phyloP scores from a whole-genome alignment of 2,113 vertebrate genomes.

The Ceyx margarethae region DNA sequence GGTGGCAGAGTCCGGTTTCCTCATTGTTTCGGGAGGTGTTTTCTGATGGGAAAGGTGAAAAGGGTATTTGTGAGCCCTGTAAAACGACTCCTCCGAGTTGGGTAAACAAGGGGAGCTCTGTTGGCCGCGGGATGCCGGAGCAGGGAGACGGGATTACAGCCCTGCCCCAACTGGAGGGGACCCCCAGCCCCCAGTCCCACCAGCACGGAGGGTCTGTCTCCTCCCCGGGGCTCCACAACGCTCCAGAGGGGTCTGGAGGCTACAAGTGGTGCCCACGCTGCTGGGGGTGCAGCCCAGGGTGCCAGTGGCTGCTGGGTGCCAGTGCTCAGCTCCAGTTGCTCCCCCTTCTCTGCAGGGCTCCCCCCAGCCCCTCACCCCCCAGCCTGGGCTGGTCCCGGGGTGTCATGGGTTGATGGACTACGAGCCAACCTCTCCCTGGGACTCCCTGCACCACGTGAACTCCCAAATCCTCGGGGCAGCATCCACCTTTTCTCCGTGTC shows the following conservation, averaged over 20 bases:
- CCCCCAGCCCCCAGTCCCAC: not conserved
- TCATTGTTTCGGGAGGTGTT: conserved; percentile 75
- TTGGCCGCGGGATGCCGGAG: conserved; percentile 49
- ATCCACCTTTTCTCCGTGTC: not conserved
- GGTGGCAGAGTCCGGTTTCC: conserved; percentile 72
- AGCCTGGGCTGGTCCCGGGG: no score
- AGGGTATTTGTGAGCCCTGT: conserved; percentile 75
- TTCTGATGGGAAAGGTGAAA: conserved; percentile 79
- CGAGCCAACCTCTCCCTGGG: not conserved
- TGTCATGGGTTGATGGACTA: not conserved
- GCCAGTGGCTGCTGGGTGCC: no score
- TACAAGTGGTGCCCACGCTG: not conserved
- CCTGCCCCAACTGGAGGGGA: not conserved
- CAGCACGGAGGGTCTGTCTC: not conserved
- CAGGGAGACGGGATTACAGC: conserved; percentile 29
- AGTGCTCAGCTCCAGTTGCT: no score
- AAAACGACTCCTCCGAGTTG: conserved; percentile 71
- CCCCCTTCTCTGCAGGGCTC: no score
- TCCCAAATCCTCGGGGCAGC: not conserved
- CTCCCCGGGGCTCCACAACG: not conserved
- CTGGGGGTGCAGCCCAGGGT: no score
- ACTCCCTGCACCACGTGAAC: not conserved
- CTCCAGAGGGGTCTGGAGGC: rapidly evolving
- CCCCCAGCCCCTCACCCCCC: no score
- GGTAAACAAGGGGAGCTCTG: conserved; percentile 75